Evolutionary conservation across 2,113 vertebrate genomes (phyloP).

Genomic region (Platysteira castanea): DNA sequence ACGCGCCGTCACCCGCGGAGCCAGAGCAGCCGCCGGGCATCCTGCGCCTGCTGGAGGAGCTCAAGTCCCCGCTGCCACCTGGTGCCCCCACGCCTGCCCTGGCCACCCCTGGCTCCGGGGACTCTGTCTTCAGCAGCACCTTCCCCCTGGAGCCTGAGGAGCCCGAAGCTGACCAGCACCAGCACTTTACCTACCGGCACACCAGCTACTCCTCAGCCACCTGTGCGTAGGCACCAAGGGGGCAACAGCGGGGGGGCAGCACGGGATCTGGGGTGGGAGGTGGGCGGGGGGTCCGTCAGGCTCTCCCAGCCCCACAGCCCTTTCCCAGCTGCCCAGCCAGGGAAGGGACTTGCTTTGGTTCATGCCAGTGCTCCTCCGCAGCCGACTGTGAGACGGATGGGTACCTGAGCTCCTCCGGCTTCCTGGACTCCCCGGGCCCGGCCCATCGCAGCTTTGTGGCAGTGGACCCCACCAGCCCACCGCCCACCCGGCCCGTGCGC

Average conservation of each 20-base stretch:
- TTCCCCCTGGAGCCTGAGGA: slow-evolving; percentile 86
- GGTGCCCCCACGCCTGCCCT: background rate
- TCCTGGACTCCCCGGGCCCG: slow-evolving; percentile 77
- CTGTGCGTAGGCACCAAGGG: slow-evolving; percentile 68
- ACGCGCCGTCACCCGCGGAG: background rate
- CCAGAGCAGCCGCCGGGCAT: background rate
- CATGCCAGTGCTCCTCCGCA: slow-evolving; percentile 21
- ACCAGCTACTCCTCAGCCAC: slow-evolving; percentile 90
- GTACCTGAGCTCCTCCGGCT: slow-evolving; percentile 87
- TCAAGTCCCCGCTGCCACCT: slow-evolving; percentile 10
- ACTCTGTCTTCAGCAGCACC: slow-evolving; percentile 69
- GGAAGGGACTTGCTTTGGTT: background rate
- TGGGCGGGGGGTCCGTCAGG: fast-evolving
- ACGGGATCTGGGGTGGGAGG: fast-evolving
- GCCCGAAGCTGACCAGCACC: slow-evolving; percentile 87
- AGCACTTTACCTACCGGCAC: slow-evolving; percentile 82
- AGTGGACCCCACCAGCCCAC: slow-evolving; percentile 47
- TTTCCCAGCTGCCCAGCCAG: background rate
- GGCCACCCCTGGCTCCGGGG: slow-evolving; percentile 41
- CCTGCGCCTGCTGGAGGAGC: slow-evolving; percentile 58
- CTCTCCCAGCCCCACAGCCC: background rate
- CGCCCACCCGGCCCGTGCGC: slow-evolving; percentile 66
- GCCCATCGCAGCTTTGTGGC: background rate
- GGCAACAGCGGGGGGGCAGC: background rate
- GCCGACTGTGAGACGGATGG: slow-evolving; percentile 93